phyloP scores from a whole-genome alignment of 2,113 vertebrate genomes.

The Crotalus helleri region DNA sequence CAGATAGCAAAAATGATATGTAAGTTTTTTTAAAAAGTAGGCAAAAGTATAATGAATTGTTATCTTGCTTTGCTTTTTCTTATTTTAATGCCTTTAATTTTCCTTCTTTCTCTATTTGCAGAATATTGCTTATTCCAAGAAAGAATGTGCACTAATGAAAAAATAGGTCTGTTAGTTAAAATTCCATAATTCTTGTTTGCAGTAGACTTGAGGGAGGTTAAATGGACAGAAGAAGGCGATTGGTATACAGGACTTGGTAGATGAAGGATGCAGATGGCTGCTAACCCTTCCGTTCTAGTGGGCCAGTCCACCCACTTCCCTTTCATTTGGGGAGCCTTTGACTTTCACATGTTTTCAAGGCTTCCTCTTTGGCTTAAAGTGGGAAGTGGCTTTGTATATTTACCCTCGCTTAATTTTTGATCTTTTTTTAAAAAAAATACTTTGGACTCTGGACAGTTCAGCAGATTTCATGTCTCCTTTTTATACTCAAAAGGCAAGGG shows the following conservation, averaged over 20 bases:
- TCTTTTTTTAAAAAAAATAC: background rate
- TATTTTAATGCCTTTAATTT: background rate
- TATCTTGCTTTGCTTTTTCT: background rate
- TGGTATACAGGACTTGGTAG: background rate
- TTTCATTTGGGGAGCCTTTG: constrained; percentile 3
- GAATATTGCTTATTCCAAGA: background rate
- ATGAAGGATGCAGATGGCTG: constrained; percentile 17
- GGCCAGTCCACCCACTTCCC: constrained; percentile 5
- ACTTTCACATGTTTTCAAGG: constrained; percentile 14
- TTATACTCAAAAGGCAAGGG: background rate
- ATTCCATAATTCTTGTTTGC: background rate
- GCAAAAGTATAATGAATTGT: background rate
- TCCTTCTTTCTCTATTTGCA: background rate
- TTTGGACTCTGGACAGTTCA: background rate
- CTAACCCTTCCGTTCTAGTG: background rate
- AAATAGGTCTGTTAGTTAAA: background rate
- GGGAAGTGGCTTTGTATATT: background rate
- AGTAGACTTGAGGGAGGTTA: background rate
- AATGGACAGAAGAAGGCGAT: background rate
- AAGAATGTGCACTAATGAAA: background rate
- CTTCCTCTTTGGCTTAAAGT: constrained; percentile 10
- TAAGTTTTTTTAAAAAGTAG: background rate
- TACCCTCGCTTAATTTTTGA: too few relatives aligned
- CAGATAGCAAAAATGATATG: background rate
- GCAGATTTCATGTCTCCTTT: constrained; percentile 3